Evolutionary conservation across 2,888 invertebrate species (phyloP), one percentile per base, ranked within the genome.

Genomic region (Tryphoninae sp.): DNA sequence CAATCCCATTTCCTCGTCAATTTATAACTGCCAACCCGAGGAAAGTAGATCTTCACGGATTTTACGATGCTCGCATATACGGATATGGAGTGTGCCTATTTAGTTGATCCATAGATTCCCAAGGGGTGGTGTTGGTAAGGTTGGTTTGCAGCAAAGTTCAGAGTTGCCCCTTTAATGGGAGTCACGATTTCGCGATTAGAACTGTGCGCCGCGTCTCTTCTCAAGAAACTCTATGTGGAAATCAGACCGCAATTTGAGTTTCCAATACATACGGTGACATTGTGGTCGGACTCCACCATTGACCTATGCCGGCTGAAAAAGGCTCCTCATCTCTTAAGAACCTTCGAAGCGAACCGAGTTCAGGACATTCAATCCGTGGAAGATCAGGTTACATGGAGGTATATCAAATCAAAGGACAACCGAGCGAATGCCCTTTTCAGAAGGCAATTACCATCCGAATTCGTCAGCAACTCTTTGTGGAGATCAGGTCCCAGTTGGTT

Each of bases 1-100:
- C 71, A 19, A 51, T 80, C 8, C 13, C 80, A 13, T 53, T 84
- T 9, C 67, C 74, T 0, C 69, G 80, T 16, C 42, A 26, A 4
- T 2, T 77, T 26, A 11, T 75, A 0, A 33, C 73, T 22, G 11
- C 67, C 42, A n/a, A 78, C 9, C 64, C 72, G 16, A 64, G 3
- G 0, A 40, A 19, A 6, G 67, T 85, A 1, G 55, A 84, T 64
- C 7, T 85, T 11, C 84, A 84, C 16, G 84, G 83, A 8, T 84
- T 83, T 19, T 74, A 82, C 16, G 81, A 84, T 59, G 82, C 84
- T 2, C 82, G 85, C 51, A 69, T 81, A 51, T 23, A 3, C 22
- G 78, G 78, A 0, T 84, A 84, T 53, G 84, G 84, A 13, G 86
- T 84, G 1, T 84, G 82, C 33, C 67, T 86, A 3, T 86, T 85